Evolutionary conservation across 2,888 invertebrate genomes (phyloP).

Genomic region (Eilema caniola): DNA sequence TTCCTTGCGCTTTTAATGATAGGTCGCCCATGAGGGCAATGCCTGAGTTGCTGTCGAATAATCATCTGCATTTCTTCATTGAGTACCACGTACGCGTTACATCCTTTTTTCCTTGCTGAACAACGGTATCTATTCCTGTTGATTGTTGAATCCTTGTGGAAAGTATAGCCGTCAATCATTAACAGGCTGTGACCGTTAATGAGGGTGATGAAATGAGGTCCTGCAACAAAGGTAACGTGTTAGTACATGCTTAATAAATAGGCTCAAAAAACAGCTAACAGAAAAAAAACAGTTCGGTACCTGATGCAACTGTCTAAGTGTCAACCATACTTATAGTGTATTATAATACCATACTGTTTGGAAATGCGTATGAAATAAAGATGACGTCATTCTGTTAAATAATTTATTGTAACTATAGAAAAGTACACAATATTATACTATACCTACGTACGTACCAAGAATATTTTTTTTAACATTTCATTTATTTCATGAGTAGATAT

Average conservation of each 20-base stretch:
- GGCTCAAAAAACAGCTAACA: background rate
- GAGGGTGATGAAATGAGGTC: slow-evolving; percentile 19
- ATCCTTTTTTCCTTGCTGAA: slow-evolving; percentile 32
- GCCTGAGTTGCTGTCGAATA: slow-evolving; percentile 23
- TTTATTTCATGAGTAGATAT: too few species aligned
- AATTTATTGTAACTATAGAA: too few species aligned
- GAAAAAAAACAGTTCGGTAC: too few species aligned
- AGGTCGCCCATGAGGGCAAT: slow-evolving; percentile 32
- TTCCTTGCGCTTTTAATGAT: slow-evolving; percentile 17
- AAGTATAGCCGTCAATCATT: slow-evolving; percentile 39
- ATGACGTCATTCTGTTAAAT: background rate
- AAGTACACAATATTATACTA: too few species aligned
- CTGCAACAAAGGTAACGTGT: slow-evolving; percentile 13
- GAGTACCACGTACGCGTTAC: slow-evolving; percentile 37
- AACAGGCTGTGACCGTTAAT: slow-evolving; percentile 21
- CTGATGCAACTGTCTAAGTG: too few species aligned
- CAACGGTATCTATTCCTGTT: slow-evolving; percentile 39
- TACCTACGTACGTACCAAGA: too few species aligned
- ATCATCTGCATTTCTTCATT: slow-evolving; percentile 25
- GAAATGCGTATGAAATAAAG: background rate
- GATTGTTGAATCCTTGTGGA: slow-evolving; percentile 28
- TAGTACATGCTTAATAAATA: background rate
- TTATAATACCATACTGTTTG: too few species aligned
- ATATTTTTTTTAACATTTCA: too few species aligned
- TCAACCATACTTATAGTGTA: too few species aligned